Evolutionary conservation across 2,888 invertebrate genomes (phyloP).

Genomic region (Xiphydria camelus): DNA sequence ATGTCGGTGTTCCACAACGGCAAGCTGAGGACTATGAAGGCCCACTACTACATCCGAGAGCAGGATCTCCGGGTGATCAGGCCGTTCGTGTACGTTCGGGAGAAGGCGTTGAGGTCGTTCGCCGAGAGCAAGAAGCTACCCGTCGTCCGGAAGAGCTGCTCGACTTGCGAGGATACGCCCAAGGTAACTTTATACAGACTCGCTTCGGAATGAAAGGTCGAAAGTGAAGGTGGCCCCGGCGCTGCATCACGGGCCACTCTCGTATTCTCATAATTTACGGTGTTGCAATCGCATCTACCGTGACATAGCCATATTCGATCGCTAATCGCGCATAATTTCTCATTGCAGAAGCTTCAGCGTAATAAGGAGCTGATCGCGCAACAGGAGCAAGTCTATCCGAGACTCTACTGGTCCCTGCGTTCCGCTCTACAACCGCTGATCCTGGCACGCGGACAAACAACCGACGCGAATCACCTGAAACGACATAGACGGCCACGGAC

Average conservation of each 20-base stretch:
- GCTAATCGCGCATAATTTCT: not conserved
- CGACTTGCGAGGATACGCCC: conserved; percentile 59
- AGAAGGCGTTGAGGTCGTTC: conserved; percentile 74
- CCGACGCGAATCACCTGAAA: conserved; percentile 59
- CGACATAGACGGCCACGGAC: conserved; percentile 64
- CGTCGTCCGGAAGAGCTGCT: conserved; percentile 63
- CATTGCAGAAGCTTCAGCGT: conserved; percentile 62
- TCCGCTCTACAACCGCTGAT: conserved; percentile 79
- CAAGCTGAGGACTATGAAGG: conserved; percentile 76
- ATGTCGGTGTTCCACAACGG: conserved; percentile 82
- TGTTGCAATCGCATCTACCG: not conserved
- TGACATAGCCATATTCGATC: not conserved
- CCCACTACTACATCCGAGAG: conserved; percentile 80
- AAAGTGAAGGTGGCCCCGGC: too few species aligned
- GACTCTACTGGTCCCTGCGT: conserved; percentile 73
- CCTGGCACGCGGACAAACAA: conserved; percentile 57
- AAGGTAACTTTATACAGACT: conserved; percentile 52
- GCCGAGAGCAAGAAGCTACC: conserved; percentile 75
- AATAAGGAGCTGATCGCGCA: conserved; percentile 71
- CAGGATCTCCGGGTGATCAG: conserved; percentile 81
- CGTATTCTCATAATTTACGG: too few species aligned
- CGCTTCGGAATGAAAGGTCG: not conserved
- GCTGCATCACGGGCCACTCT: not conserved
- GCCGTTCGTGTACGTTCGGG: conserved; percentile 85
- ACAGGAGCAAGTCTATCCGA: conserved; percentile 77